Base-by-base conservation (phyloP, 2,888 invertebrate genomes). In the Philopedon plagiatum region DNA sequence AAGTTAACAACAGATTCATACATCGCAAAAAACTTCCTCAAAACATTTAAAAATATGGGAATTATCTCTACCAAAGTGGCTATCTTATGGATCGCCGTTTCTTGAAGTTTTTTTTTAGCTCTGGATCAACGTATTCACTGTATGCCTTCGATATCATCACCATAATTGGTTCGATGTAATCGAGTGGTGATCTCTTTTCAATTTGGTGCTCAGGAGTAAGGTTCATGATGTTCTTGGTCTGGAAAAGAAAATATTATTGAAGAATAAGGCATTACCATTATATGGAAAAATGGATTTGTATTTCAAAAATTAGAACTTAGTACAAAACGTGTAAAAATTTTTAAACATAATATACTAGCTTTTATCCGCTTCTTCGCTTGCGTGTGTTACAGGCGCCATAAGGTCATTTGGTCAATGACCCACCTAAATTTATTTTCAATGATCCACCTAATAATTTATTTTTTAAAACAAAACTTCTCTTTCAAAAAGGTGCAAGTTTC, bases 141-240 rank as follows among this genome's bases (percentile, higher is more conserved):
- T 84, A 83, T 29, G 83, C 84, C 41, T 79, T 79, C 3, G 81
- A 81, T n/a, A 84, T 71, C 8, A 82, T 81, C 39, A 80, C 77
- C 61, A 85, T 65, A 60, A 85, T 76, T 2, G 85, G 83, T 57
- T 83, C 83, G 13, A 84, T 62, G 73, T 83, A 81, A 57, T 85
- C 83, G 7, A 81, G 44, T 0, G 74, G 58, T 5, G 83, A 81
- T 39, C 84, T 74, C 72, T 81, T 80, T 66, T 78, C 75, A 5
- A 76, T 75, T 18, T 65, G 75, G 72, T 49, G 44, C 66, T 72
- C 29, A 29, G 41, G 9, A 0, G 60, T 29, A 0, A 61, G 62
- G n/a, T 39, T 57, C 23, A 77, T 71, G 5, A 71, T 41, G 29
- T 63, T 63, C 1, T 13, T 34, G 7, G 21, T 23, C 51, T 39